Conservation (phyloP, 2,888 invertebrate genomes). For the Corythucha ciliata region DNA sequence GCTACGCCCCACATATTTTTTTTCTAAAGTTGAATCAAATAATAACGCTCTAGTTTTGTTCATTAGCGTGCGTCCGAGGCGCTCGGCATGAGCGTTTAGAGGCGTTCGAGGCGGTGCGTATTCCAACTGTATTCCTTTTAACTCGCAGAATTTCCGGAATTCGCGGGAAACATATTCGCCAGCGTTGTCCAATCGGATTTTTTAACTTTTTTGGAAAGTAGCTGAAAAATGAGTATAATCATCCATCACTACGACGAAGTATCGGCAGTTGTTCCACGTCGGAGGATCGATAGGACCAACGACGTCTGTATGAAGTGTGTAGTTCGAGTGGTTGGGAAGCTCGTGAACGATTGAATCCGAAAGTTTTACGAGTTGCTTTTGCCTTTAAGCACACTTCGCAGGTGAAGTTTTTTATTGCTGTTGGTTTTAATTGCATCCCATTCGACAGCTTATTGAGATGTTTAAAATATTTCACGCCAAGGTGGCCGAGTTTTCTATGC, state of each 20-base stretch:
- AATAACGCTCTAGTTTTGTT: slow-evolving; percentile 34
- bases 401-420: not conserved
- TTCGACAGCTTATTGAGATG: slow-evolving; percentile 3
- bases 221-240: slow-evolving; percentile 5
- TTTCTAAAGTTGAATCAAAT: slow-evolving; percentile 33
- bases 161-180: slow-evolving; percentile 10
- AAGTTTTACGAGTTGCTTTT: slow-evolving; percentile 10
- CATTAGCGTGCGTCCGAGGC: slow-evolving; percentile 31
- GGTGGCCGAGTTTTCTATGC: slow-evolving; percentile 7
- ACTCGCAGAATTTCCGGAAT: slow-evolving; percentile 25
- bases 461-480: slow-evolving; percentile 12
- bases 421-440: not conserved
- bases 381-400: slow-evolving; percentile 13
- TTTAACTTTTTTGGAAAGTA: not conserved
- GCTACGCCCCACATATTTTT: slow-evolving; percentile 39
- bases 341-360: not conserved
- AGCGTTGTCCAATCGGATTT: slow-evolving; percentile 8
- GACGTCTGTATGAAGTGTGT: slow-evolving; percentile 12
- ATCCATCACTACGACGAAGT: slow-evolving; percentile 7
- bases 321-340: slow-evolving; percentile 8
- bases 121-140: slow-evolving; percentile 27
- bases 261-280: slow-evolving; percentile 11
- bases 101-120: slow-evolving; percentile 26
- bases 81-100: slow-evolving; percentile 30
- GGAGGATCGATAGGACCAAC: not conserved